Conservation (phyloP, 2,888 invertebrate species). For the Epinotia demarniana region DNA sequence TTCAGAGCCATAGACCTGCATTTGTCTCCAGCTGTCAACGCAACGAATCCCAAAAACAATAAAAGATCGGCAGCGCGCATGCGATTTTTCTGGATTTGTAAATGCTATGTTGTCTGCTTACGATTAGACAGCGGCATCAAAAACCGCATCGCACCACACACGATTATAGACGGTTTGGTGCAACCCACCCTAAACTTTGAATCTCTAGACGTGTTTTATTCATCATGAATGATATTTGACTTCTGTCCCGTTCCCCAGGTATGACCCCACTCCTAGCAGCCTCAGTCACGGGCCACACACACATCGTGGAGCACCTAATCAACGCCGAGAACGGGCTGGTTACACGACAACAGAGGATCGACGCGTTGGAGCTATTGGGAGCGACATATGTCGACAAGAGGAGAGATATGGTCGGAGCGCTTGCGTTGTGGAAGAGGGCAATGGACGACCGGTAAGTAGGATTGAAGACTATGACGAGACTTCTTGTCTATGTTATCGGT, state of each 20-base stretch:
- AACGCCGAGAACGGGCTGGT: slow-evolving; percentile 90
- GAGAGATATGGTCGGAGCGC: slow-evolving; percentile 95
- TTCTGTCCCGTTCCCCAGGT: slow-evolving; percentile 80
- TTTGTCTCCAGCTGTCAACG: no score
- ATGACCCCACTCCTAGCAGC: slow-evolving; percentile 98
- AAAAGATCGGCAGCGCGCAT: no score
- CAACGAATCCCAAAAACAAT: no score
- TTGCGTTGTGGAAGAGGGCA: slow-evolving; percentile 95
- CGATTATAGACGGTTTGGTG: no score
- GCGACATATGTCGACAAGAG: slow-evolving; percentile 99
- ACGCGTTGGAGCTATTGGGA: slow-evolving; percentile 95
- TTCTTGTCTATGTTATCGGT: background rate
- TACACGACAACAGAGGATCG: slow-evolving; percentile 91
- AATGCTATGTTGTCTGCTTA: no score
- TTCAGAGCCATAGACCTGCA: no score
- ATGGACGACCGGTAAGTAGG: slow-evolving; percentile 91
- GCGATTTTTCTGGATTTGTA: no score
- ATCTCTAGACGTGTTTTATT: no score
- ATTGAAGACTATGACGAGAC: no score
- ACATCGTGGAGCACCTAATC: slow-evolving; percentile 96
- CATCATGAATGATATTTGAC: background rate
- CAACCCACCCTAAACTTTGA: no score
- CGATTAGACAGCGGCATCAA: no score
- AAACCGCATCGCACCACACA: no score
- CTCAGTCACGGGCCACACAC: slow-evolving; percentile 95